Conservation (phyloP, 2,888 invertebrate genomes). For the Agrochola litura region DNA sequence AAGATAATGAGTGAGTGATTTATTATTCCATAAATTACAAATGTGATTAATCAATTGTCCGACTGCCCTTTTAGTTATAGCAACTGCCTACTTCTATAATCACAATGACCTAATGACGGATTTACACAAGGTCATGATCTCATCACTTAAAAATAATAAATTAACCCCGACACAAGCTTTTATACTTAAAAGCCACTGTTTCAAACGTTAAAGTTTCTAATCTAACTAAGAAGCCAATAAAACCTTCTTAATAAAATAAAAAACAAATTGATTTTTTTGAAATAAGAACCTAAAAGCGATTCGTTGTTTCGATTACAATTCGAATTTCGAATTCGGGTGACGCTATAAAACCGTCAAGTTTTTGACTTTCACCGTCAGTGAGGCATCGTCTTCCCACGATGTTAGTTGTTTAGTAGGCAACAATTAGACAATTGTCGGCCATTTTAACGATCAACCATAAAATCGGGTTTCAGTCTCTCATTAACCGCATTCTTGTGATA, state of each 20-base stretch:
- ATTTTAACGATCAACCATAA: slow-evolving; percentile 89
- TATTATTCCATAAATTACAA: slow-evolving; percentile 26
- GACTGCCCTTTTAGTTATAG: slow-evolving; percentile 33
- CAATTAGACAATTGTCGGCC: slow-evolving; percentile 90
- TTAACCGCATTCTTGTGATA: slow-evolving; percentile 90
- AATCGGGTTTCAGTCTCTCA: slow-evolving; percentile 89
- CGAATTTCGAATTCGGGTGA: slow-evolving; percentile 83
- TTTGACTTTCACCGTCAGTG: slow-evolving; percentile 87
- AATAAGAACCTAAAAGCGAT: slow-evolving; percentile 84
- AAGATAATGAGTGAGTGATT: slow-evolving; percentile 13
- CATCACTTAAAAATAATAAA: slow-evolving; percentile 53
- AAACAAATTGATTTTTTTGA: slow-evolving; percentile 81
- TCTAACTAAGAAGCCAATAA: slow-evolving; percentile 60
- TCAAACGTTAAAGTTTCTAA: slow-evolving; percentile 52
- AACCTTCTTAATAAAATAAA: slow-evolving; percentile 74
- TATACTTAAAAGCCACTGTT: slow-evolving; percentile 66
- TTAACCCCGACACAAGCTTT: slow-evolving; percentile 39
- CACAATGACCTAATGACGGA: slow-evolving; percentile 41
- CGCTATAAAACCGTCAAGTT: slow-evolving; percentile 83
- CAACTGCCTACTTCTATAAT: slow-evolving; percentile 25
- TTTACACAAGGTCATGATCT: slow-evolving; percentile 47
- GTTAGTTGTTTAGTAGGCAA: slow-evolving; percentile 85
- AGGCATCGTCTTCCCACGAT: slow-evolving; percentile 86
- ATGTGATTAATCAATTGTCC: slow-evolving; percentile 20
- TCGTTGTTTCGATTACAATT: slow-evolving; percentile 85